Evolutionary conservation across 2,113 vertebrate species (phyloP), one percentile per base, ranked within the genome.

Genomic region (Zosterops lateralis): DNA sequence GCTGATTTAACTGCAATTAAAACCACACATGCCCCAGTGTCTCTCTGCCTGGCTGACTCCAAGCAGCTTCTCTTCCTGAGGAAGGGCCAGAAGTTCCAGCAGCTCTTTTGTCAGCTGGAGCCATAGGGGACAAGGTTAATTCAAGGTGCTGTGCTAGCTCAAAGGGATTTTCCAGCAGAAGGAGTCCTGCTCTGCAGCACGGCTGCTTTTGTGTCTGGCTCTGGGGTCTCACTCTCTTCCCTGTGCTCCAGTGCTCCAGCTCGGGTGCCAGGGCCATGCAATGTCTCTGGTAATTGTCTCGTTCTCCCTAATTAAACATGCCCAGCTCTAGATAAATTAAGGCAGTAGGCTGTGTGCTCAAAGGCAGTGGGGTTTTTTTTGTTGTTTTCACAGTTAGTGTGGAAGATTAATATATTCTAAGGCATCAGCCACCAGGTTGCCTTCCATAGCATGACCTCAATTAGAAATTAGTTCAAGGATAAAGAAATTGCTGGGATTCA

Each of bases 391-490:
- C 40, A 47, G 36, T 51, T 79, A 45, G 12, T 51, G 29, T 76
- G 64, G 76, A 83, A 57, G 80, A 84, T 75, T 40, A 79, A 79
- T 75, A 28, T 42, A 50, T 82, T 94, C 65, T 81, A 85, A 66
- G 7, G 13, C n/a, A 18, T 68, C 51, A 64, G 28, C 67, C 17
- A 11, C 51, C 64, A 70, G 70, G 44, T n/a, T 50, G 57, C 32
- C 34, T 76, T 57, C 47, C 2, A 14, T 58, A 62, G 82, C 61
- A 17, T 65, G 60, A 72, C 92, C 68, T 90, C 92, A 96, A 60
- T 85, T 87, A 91, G 61, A 95, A 96, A 87, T 87, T 56, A 84
- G 90, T 92, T 97, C 96, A 92, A 92, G 82, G 79, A 87, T 91
- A 91, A 70, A 82, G 62, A 85, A 45, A 65, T 78, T 20, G 60